Conservation (phyloP, 2,797 vertebrate genomes). For the Helostoma temminkii region DNA sequence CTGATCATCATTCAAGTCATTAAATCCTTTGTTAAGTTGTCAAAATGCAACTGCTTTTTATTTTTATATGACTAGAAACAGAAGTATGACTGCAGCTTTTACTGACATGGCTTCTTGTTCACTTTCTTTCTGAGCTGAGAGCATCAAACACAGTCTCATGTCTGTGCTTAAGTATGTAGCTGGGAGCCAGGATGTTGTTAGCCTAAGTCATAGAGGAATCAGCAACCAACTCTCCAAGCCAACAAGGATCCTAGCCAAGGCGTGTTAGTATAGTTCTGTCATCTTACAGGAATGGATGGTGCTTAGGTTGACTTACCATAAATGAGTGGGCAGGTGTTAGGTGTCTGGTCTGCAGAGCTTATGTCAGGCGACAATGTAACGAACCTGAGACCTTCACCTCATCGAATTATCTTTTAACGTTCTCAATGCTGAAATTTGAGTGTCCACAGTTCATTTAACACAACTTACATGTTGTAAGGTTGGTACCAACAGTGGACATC, state of each 20-base stretch:
- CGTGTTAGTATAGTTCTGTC: conserved; percentile 9
- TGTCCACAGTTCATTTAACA: not conserved
- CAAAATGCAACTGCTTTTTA: not conserved
- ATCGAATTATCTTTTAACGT: too few relatives aligned
- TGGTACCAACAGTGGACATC: not conserved
- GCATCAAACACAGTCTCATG: too few relatives aligned
- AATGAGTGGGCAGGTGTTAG: conserved; percentile 6
- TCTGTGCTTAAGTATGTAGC: too few relatives aligned
- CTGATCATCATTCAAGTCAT: conserved; percentile 7
- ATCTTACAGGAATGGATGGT: conserved; percentile 6
- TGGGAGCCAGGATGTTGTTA: too few relatives aligned
- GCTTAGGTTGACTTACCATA: not conserved
- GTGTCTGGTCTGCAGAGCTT: not conserved
- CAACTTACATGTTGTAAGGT: not conserved
- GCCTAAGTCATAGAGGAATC: too few relatives aligned
- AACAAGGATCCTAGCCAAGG: not conserved
- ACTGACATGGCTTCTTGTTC: not conserved
- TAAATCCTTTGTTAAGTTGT: conserved; percentile 17
- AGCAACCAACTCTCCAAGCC: not conserved
- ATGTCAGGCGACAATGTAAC: not conserved
- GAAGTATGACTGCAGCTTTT: not conserved
- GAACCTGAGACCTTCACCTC: conserved; percentile 41
- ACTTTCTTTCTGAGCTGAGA: too few relatives aligned
- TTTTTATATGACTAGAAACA: not conserved
- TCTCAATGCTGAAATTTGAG: not conserved